Percentiles rank a stretch among this genome's conserved stretches.
Conservation (phyloP, 2,113 vertebrate genomes). For the Pangasianodon gigas region DNA sequence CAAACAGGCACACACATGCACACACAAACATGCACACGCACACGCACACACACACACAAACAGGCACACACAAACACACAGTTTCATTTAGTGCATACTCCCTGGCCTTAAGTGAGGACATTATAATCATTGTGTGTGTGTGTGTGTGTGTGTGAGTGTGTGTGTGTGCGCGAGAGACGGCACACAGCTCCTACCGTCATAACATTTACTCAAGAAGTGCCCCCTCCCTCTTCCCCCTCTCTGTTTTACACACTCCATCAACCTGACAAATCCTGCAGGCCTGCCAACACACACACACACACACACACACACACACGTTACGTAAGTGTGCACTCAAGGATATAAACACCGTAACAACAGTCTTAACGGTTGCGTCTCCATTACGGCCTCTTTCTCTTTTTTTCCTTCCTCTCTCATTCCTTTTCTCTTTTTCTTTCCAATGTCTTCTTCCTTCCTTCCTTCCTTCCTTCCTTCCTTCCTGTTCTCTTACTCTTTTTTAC, state of each 20-base stretch:
- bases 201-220: conserved; percentile 70
- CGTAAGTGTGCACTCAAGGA: conserved; percentile 6
- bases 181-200: conserved; percentile 43
- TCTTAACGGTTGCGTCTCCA: background rate
- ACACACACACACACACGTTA: background rate
- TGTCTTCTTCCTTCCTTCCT: background rate
- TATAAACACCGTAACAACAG: conserved; percentile 20
- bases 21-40: background rate
- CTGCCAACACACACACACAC: conserved; percentile 54
- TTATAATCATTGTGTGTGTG: background rate
- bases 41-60: background rate
- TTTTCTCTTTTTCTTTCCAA: background rate
- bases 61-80: background rate
- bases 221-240: conserved; percentile 25
- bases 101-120: background rate
- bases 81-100: background rate
- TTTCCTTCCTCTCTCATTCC: background rate
- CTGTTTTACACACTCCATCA: conserved; percentile 67
- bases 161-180: background rate
- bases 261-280: conserved; percentile 64
- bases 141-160: conserved; percentile 5
- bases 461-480: background rate
- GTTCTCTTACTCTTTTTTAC: background rate
- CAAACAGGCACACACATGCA: background rate
- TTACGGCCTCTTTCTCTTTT: background rate